Base-by-base conservation (phyloP, 2,113 vertebrate genomes). In the Gallinago undulata region DNA sequence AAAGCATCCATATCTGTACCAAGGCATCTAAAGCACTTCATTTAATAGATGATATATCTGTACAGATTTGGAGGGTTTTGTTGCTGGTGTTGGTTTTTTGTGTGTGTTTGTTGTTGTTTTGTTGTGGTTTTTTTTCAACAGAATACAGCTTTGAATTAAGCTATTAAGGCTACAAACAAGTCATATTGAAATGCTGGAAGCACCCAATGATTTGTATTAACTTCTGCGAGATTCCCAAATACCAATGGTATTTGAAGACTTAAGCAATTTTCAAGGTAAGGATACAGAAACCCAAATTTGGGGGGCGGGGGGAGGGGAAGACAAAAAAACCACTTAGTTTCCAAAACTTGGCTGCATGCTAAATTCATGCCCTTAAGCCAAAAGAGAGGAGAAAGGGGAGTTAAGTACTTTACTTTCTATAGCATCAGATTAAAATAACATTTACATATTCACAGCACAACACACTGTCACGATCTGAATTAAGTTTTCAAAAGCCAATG, bases 31-130 rank as follows among this genome's bases (percentile, higher is more conserved):
- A 86, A 91, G 35, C 17, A 41, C 7, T 33, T 53, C 7, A 35
- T 64, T 30, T 35, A 45, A 53, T 8, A 81, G 31, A n/a, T 25
- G 2, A 84, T 5, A 48, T 3, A 23, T 9, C 6, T 3, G 0
- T 39, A 19, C 7, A 41, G 2, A 11, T 33, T 33, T 15, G 25
- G 14, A 1, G 2, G 12, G 16, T 13, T 28, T 47, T n/a, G 10
- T 35, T 48, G 27, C 64, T 56, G 11, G 23, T 27, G 47, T 48
- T 48, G 47, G 4, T 21, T 48, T 48, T 48, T 21, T 10, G 45
- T 45, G 43, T 45, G 16, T 47, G 19, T 47, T 47, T 19, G 8
- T 35, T 35, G 19, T 37, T 50, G 47, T 1, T 19, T 64, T 53
- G 9, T 16, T 12, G 31, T 8, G 43, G 16, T 11, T n/a, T 59